Conservation (phyloP, 2,797 vertebrate species). For the Acipenser ruthenus region DNA sequence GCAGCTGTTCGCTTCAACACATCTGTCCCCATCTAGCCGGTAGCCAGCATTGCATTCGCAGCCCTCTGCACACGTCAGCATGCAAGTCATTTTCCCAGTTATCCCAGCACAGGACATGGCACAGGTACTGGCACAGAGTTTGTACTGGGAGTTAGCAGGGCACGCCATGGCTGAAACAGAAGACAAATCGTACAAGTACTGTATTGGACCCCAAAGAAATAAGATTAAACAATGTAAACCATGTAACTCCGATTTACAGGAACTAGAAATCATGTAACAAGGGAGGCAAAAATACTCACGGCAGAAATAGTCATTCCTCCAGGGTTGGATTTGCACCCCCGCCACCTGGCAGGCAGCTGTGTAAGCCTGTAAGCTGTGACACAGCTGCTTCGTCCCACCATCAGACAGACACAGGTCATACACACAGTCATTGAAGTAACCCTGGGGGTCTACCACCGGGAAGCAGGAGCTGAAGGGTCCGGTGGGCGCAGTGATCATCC, state of each 20-base stretch:
- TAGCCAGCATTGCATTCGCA: conserved; percentile 27
- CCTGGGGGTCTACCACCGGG: conserved; percentile 8
- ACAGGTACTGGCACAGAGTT: conserved; percentile 22
- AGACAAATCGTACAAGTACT: neutral
- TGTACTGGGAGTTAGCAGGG: conserved; percentile 31
- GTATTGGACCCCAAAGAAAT: too few relatives aligned
- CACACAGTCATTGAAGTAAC: conserved; percentile 28
- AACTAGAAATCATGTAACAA: too few relatives aligned
- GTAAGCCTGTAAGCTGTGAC: conserved; percentile 21
- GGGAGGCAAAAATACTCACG: conserved; percentile 21
- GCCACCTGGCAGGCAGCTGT: conserved; percentile 27
- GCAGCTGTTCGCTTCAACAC: conserved; percentile 10
- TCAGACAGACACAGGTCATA: conserved; percentile 18
- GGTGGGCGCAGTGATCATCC: conserved; percentile 20
- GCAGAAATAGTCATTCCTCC: conserved; percentile 31
- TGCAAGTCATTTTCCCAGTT: neutral
- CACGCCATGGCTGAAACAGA: conserved; percentile 22
- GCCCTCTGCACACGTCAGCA: conserved; percentile 25
- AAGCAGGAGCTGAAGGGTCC: conserved; percentile 28
- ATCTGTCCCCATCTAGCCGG: conserved; percentile 8
- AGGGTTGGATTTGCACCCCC: conserved; percentile 11
- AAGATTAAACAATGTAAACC: too few relatives aligned
- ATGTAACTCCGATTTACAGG: too few relatives aligned
- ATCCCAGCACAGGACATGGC: conserved; percentile 22
- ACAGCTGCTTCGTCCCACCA: conserved; percentile 12